Evolutionary conservation across 2,113 vertebrate genomes (phyloP), one percentile per base, ranked within the genome.

Genomic region (Felis catus): DNA sequence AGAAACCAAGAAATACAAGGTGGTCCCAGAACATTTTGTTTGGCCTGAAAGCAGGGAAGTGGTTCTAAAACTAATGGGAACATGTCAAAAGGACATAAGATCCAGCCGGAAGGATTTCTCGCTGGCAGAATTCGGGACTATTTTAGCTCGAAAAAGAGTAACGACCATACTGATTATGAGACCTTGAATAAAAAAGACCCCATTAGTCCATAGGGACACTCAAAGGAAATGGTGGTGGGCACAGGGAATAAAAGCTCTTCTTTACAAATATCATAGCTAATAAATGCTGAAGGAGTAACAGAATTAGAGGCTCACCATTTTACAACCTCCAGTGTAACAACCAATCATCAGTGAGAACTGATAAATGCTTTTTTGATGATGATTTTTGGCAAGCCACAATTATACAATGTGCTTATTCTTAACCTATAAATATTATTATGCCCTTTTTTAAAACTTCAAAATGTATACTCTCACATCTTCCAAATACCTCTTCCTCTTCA

Each of bases 61-160:
- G 16, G 13, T 36, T 71, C 73, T 89, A 80, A 85, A 36, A 51
- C 25, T 39, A 55, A 51, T 15, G 10, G 29, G 11, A 25, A 78
- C 2, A 39, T 53, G 31, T 74, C 39, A 70, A 41, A 89, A 89
- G 21, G 16, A 95, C 13, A 41, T 1, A 53, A 12, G 7, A 58
- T 53, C 63, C 41, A 95, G 31, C 14, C 55, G 82, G 78, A 79
- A 65, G 6, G 0, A 3, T 68, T 25, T 89, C 58, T 58, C 19
- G n/a, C 21, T 81, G n/a, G 41, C n/a, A 78, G 92, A 91, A 85
- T 41, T 41, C 63, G 36, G 19, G 39, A 48, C 51, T 71, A 81
- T 81, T 84, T 63, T 95, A 85, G 45, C 4, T 45, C 61, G 25
- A 85, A 70, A 95, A 90, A 68, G 53, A 97, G 93, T 68, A 89